Percentiles rank a stretch among this genome's conserved stretches.
Conservation (phyloP, 35 echinoderm and acorn worm species). For the Apostichopus californicus region DNA sequence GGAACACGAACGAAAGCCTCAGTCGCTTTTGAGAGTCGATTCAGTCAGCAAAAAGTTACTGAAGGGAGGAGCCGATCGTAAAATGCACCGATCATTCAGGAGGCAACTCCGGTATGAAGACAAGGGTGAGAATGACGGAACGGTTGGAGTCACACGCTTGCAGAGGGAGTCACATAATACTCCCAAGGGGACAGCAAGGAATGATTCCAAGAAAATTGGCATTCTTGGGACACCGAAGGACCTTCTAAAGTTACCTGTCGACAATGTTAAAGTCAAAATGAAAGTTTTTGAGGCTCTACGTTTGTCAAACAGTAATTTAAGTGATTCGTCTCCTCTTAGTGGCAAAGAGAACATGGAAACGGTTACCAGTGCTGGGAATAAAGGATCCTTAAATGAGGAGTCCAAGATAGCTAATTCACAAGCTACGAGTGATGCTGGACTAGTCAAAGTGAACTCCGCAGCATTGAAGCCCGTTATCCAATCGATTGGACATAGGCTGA, state of each 20-base stretch:
- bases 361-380: not conserved
- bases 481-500: not conserved
- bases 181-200: not conserved
- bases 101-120: slow-evolving; percentile 48
- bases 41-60: slow-evolving; percentile 41
- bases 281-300: slow-evolving; percentile 32
- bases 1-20: not conserved
- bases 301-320: not conserved
- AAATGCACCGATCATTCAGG: slow-evolving; percentile 54
- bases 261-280: slow-evolving; percentile 35
- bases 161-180: too few species aligned
- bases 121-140: not conserved
- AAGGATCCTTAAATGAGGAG: not conserved
- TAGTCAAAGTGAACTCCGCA: not conserved
- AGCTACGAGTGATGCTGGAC: not conserved
- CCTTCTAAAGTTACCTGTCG: not conserved
- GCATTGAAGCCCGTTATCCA: not conserved
- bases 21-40: slow-evolving; percentile 1
- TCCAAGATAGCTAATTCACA: not conserved
- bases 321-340: not conserved
- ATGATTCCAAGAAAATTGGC: not conserved
- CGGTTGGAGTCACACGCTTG: not conserved
- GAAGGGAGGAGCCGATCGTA: slow-evolving; percentile 31
- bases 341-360: not conserved
- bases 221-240: not conserved